Percentiles rank a stretch among this genome's conserved stretches.
Evolutionary conservation across 2,113 vertebrate genomes (phyloP).

Genomic region (Gyps fulvus): DNA sequence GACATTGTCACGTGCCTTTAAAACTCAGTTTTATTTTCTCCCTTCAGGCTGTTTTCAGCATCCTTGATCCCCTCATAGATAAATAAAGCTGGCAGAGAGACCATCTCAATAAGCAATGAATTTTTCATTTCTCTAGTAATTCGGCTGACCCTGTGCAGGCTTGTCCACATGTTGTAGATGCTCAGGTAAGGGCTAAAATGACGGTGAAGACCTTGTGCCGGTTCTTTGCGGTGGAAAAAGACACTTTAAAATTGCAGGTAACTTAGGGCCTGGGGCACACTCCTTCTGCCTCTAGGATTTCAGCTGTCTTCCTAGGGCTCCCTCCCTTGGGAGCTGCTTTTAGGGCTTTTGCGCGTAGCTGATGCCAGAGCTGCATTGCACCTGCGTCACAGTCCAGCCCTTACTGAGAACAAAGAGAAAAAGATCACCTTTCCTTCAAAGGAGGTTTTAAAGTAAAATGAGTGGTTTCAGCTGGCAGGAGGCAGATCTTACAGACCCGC

Average conservation of each 20-base stretch:
- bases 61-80: neutral
- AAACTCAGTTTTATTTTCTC: conserved; percentile 8
- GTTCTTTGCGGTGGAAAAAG: neutral
- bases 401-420: neutral
- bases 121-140: neutral
- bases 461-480: neutral
- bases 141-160: neutral
- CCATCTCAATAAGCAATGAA: neutral
- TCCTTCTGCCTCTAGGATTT: neutral
- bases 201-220: fast-evolving
- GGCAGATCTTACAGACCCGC: neutral
- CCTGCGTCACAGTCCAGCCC: neutral
- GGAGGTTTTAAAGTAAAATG: neutral
- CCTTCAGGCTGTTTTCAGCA: neutral
- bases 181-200: neutral
- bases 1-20: neutral
- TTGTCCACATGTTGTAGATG: neutral
- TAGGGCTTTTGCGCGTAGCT: neutral
- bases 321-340: neutral
- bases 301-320: neutral
- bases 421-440: neutral
- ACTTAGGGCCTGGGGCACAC: neutral
- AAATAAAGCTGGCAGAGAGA: neutral
- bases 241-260: neutral
- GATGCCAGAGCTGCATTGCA: neutral